Evolutionary conservation across 2,797 vertebrate genomes (phyloP).

Genomic region (Thunnus albacares): DNA sequence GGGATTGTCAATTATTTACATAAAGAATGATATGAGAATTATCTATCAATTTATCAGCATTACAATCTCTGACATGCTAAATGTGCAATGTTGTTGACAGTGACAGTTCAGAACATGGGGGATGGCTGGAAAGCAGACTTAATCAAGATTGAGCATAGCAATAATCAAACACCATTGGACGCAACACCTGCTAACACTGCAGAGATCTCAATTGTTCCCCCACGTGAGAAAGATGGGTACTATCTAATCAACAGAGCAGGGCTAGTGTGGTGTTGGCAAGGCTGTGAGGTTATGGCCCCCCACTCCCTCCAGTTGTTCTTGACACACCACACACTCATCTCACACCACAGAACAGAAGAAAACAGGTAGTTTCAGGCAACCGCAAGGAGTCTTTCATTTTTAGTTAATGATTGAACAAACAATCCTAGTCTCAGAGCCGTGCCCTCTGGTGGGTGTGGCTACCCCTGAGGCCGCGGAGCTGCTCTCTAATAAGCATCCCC

Average conservation of each 20-base stretch:
- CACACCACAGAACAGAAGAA: slow-evolving; percentile 51
- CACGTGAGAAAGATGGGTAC: slow-evolving; percentile 57
- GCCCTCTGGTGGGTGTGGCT: slow-evolving; percentile 83
- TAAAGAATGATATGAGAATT: slow-evolving; percentile 66
- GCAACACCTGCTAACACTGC: slow-evolving; percentile 81
- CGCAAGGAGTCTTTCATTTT: slow-evolving; percentile 87
- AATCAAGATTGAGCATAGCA: slow-evolving; percentile 79
- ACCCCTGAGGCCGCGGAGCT: slow-evolving; percentile 78
- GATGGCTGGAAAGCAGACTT: slow-evolving; percentile 47
- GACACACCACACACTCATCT: slow-evolving; percentile 69
- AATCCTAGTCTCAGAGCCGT: slow-evolving; percentile 72
- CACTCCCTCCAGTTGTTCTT: slow-evolving; percentile 71
- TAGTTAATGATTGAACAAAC: slow-evolving; percentile 88
- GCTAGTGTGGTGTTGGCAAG: slow-evolving; percentile 36
- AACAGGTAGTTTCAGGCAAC: slow-evolving; percentile 62
- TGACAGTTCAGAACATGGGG: slow-evolving; percentile 58
- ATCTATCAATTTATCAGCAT: slow-evolving; percentile 72
- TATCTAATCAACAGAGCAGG: slow-evolving; percentile 60
- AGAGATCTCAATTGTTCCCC: slow-evolving; percentile 70
- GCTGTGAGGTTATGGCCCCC: slow-evolving; percentile 45
- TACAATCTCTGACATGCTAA: slow-evolving; percentile 72
- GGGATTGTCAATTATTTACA: slow-evolving; percentile 70
- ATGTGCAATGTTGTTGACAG: slow-evolving; percentile 58
- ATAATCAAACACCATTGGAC: slow-evolving; percentile 76
- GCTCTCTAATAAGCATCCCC: slow-evolving; percentile 84